A percentile compares a stretch with the other conserved stretches of the same genome.
Conservation (phyloP, 2,888 invertebrate genomes). For the Drosophila emarginata region DNA sequence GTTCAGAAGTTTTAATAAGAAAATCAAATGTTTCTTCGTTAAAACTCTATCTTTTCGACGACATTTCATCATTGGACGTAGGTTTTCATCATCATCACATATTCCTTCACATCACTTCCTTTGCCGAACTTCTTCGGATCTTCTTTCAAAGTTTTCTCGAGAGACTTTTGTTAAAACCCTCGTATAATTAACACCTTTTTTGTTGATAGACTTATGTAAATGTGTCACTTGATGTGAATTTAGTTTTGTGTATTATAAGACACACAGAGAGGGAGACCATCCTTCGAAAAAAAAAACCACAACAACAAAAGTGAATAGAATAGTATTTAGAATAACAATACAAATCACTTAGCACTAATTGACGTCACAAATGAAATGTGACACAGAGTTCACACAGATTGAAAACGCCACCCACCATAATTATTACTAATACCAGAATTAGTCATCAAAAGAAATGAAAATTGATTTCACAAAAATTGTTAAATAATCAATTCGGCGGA, state of each 20-base stretch:
- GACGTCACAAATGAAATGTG: conserved; percentile 5
- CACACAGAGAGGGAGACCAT: background rate
- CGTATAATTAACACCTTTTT: conserved; percentile 1
- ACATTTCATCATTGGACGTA: too few species aligned
- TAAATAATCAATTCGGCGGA: background rate
- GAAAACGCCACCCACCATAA: background rate
- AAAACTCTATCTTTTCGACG: too few species aligned
- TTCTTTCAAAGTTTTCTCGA: background rate
- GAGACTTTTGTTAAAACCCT: background rate
- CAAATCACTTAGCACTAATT: background rate
- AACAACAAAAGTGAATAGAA: background rate
- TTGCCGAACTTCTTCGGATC: conserved; percentile 9
- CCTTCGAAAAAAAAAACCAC: background rate
- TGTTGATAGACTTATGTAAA: conserved; percentile 3
- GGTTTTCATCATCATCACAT: too few species aligned
- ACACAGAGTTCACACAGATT: conserved; percentile 1
- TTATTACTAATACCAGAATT: background rate
- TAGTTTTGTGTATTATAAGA: background rate
- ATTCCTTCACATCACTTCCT: too few species aligned
- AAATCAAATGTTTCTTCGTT: too few species aligned
- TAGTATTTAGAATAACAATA: background rate
- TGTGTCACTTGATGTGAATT: background rate
- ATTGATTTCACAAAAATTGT: conserved; percentile 5
- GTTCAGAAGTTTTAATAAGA: too few species aligned
- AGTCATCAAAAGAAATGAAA: background rate